phyloP scores from a whole-genome alignment of 2,888 invertebrate species.

The Clanis bilineata region DNA sequence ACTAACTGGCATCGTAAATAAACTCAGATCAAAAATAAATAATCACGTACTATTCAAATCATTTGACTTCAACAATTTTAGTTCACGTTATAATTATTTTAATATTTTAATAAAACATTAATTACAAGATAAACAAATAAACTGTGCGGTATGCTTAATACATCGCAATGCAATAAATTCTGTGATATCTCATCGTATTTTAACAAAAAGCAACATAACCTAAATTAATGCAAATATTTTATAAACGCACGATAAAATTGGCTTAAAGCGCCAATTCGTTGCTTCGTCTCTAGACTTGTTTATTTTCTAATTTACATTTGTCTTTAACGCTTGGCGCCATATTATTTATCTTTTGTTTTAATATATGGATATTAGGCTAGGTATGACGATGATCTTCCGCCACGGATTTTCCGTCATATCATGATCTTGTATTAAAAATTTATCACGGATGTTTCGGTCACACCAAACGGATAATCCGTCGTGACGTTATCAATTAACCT shows the following conservation, averaged over 20 bases:
- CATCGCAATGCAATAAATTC: neutral
- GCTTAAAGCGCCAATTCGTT: neutral
- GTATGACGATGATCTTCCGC: neutral
- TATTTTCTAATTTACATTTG: conserved; percentile 15
- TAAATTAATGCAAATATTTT: conserved; percentile 7
- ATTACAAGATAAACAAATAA: neutral
- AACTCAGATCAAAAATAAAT: too few species aligned
- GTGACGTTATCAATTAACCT: too few species aligned
- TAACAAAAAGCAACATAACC: neutral
- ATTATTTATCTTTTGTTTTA: conserved; percentile 17
- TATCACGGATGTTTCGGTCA: too few species aligned
- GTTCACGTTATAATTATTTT: too few species aligned
- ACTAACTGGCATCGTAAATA: too few species aligned
- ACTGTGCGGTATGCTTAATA: neutral
- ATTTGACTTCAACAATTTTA: too few species aligned
- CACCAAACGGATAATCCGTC: too few species aligned
- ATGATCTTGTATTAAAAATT: too few species aligned
- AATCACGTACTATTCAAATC: too few species aligned
- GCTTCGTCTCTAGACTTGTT: conserved; percentile 1
- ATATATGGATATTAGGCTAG: neutral
- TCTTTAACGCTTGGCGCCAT: conserved; percentile 12
- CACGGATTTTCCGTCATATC: too few species aligned
- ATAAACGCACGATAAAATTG: neutral
- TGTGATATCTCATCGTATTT: neutral
- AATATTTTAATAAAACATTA: neutral